Evolutionary conservation across 2,888 invertebrate genomes (phyloP), one percentile per base, ranked within the genome.

Genomic region (Anagyrus pseudococci): DNA sequence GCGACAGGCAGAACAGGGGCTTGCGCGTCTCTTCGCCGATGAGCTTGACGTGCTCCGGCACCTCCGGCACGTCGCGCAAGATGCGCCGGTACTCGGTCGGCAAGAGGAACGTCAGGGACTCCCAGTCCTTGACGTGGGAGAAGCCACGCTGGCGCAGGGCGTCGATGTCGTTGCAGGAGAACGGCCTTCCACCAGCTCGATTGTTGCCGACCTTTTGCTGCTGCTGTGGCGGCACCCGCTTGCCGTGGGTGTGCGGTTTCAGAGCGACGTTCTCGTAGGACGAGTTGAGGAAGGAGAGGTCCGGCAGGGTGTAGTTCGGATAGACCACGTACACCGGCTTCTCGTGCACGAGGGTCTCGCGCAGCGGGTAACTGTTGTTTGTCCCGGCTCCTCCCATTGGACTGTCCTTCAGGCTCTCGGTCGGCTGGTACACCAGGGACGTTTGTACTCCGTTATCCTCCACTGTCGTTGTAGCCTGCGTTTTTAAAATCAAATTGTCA

Each of bases 51-150:
- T 88, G 86, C 72, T 85, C 86, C 68, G 87, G 85, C 49, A 92
- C 83, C 82, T 93, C 92, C 7, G 93, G 93, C 73, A 93, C 87
- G 78, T 93, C 92, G 17, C 89, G 86, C 44, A 95, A 79, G 68
- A 94, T 85, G 33, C 10, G 89, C 68, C 88, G 87, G 77, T 92
- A 94, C 79, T 97, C 94, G 68, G 86, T 84, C 3, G 97, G 97
- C 67, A 97, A 82, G 52, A 97, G 84, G 70, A 96, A 90, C 72
- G 92, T 93, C 55, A 97, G 83, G 0, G 95, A 96, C 73, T 94
- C 93, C 96, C 96, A 97, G 80, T 97, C 97, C 77, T 89, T 88
- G 8, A 97, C 90, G 77, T 96, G 95, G 44, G 88, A 86, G 67
- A 93, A 88, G 57, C 93, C 92, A 79, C 90, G 89, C 75, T 89